Base-by-base conservation (phyloP, 2,113 vertebrate genomes). In the Lates calcarifer region DNA sequence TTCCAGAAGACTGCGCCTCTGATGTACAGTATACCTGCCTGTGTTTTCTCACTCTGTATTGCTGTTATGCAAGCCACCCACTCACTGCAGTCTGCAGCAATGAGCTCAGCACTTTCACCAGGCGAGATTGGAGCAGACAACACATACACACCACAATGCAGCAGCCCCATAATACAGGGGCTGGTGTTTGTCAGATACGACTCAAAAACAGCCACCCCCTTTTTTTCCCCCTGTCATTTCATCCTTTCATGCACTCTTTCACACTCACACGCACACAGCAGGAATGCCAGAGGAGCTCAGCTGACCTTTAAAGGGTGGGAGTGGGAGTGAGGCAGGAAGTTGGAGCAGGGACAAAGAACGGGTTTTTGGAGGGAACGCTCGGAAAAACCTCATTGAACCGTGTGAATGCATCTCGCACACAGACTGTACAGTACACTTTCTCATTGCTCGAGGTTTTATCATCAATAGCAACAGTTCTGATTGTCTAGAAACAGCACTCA, bases 21-120 rank as follows among this genome's bases (percentile, higher is more conserved):
- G 37, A 33, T 66, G 60, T 2, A 18, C 22, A 65, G 60, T 2
- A 18, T 24, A 65, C 74, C 76, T 60, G 24, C 51, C 62, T 78
- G 18, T 73, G 57, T 43, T 70, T 53, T 49, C 57, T 60, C 49
- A 45, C 58, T 60, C 6, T 65, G 31, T 58, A 0, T 56, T 28
- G 22, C 26, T 69, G 41, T 86, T 83, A 82, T 83, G 56, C 61
- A 82, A 81, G 58, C 76, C 70, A 15, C 83, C 85, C 88, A 77
- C 88, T 49, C 67, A 58, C 81, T 85, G 74, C 75, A 79, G 73
- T 78, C 82, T 84, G 75, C 71, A 67, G 69, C 62, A 71, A 80
- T 81, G 70, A 89, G 64, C 74, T 81, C 82, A 83, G 81, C 82
- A 79, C 11, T 83, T 81, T 81, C 12, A 80, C 62, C 63, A 28